phyloP scores from a whole-genome alignment of 2,797 vertebrate species.

The Rachycentron canadum region DNA sequence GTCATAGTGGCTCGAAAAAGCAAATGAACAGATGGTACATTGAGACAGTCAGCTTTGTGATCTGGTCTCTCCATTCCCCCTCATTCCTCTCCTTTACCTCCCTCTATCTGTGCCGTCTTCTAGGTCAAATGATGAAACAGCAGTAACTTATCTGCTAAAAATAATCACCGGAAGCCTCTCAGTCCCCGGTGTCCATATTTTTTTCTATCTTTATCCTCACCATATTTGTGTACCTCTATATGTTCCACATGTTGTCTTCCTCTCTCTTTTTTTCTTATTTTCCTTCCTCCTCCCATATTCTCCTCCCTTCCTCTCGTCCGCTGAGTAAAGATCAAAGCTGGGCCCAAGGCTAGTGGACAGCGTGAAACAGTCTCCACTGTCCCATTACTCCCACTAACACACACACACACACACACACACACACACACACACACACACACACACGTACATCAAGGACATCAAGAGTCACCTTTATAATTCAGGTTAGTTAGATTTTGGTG shows the following conservation, averaged over 20 bases:
- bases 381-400: slow-evolving; percentile 42
- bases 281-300: slow-evolving; percentile 5
- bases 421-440: neutral
- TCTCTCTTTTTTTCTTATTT: neutral
- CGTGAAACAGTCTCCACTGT: slow-evolving; percentile 54
- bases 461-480: slow-evolving; percentile 10
- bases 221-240: slow-evolving; percentile 11
- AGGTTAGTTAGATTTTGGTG: neutral
- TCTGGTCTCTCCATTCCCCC: neutral
- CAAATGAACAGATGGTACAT: slow-evolving; percentile 21
- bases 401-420: slow-evolving; percentile 17
- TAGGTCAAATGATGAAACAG: slow-evolving; percentile 1
- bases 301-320: slow-evolving; percentile 37
- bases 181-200: neutral
- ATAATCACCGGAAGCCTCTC: slow-evolving; percentile 10
- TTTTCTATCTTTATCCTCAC: slow-evolving; percentile 11
- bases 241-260: neutral
- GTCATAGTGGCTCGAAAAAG: slow-evolving; percentile 10
- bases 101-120: slow-evolving; percentile 18
- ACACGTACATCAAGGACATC: slow-evolving; percentile 23
- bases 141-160: slow-evolving; percentile 16
- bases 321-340: slow-evolving; percentile 72
- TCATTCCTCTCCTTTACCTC: neutral
- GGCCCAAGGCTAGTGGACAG: slow-evolving; percentile 61
- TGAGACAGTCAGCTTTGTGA: neutral